Evolutionary conservation across 2,888 invertebrate species (phyloP).

Genomic region (Allophyes oxyacanthae): DNA sequence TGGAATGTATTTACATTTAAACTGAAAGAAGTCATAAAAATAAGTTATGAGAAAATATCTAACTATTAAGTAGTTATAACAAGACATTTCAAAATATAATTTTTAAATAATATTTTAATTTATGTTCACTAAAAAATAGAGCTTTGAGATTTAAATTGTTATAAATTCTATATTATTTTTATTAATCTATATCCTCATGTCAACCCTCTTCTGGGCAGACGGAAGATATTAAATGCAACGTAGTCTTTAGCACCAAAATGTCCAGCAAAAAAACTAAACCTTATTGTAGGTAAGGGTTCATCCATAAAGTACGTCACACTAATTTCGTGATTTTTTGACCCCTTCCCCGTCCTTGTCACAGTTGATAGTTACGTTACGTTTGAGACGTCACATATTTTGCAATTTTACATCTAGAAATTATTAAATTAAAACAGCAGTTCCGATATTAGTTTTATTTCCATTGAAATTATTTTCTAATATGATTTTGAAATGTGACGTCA

Average conservation of each 20-base stretch:
- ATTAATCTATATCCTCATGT: constrained; percentile 14
- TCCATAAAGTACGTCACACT: too few species aligned
- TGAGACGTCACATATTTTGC: too few species aligned
- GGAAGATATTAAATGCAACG: constrained; percentile 42
- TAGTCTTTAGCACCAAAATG: constrained; percentile 71
- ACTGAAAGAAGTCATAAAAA: constrained; percentile 14
- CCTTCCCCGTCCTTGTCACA: too few species aligned
- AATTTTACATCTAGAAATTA: too few species aligned
- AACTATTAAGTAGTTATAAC: too few species aligned
- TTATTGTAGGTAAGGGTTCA: constrained; percentile 23
- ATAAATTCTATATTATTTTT: constrained; percentile 19
- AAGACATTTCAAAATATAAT: constrained; percentile 16
- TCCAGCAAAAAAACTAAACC: constrained; percentile 65
- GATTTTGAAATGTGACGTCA: too few species aligned
- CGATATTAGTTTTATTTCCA: too few species aligned
- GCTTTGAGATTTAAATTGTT: constrained; percentile 13
- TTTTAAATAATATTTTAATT: constrained; percentile 3
- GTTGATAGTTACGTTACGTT: too few species aligned
- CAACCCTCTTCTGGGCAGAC: constrained; percentile 4
- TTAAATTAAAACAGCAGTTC: too few species aligned
- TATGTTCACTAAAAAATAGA: constrained; percentile 31
- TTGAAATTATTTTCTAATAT: too few species aligned
- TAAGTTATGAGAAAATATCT: constrained; percentile 4
- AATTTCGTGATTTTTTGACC: too few species aligned
- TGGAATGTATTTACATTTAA: constrained; percentile 55